A percentile compares a stretch with the other conserved stretches of the same genome.
These are phyloP conservation scores for Coremacera marginata DNA, from an alignment of 2,888 invertebrate genomes.

Conservation along the genomic window DNA sequence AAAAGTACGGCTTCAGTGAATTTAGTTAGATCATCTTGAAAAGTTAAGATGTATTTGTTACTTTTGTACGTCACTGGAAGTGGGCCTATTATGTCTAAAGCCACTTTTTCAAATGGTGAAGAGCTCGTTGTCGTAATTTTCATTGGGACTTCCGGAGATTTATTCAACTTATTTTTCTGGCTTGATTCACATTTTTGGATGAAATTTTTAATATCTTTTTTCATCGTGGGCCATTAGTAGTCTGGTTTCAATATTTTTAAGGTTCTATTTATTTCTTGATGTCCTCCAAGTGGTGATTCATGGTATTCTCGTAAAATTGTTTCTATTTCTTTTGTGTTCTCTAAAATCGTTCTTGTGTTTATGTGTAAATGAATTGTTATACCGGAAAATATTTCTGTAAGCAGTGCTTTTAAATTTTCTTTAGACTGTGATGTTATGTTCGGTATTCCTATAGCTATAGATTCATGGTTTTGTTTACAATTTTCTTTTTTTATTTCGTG, in stretches of 20 bases:
- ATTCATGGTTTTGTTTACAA: too few species aligned
- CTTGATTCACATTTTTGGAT: slow-evolving; percentile 1
- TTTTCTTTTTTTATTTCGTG: too few species aligned
- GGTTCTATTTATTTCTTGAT: background rate
- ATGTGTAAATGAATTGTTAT: background rate
- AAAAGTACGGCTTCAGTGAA: too few species aligned
- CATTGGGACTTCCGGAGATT: background rate
- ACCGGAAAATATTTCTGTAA: too few species aligned
- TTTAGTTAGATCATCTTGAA: too few species aligned
- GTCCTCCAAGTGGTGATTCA: background rate
- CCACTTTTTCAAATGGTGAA: background rate
- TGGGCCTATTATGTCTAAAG: too few species aligned
- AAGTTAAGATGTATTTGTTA: too few species aligned
- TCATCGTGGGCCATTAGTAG: background rate
- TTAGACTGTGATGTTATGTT: too few species aligned
- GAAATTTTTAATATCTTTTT: background rate
- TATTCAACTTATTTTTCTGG: background rate
- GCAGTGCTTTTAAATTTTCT: too few species aligned
- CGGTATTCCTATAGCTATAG: too few species aligned
- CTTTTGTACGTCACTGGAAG: too few species aligned
- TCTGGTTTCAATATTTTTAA: background rate
- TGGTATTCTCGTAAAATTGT: background rate
- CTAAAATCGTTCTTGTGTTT: background rate
- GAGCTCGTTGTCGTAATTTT: background rate
- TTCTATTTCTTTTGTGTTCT: background rate